Percentiles rank a stretch among this genome's conserved stretches.
Conservation (phyloP, 1,140 invertebrate species). For the Neodiprion lecontei region DNA sequence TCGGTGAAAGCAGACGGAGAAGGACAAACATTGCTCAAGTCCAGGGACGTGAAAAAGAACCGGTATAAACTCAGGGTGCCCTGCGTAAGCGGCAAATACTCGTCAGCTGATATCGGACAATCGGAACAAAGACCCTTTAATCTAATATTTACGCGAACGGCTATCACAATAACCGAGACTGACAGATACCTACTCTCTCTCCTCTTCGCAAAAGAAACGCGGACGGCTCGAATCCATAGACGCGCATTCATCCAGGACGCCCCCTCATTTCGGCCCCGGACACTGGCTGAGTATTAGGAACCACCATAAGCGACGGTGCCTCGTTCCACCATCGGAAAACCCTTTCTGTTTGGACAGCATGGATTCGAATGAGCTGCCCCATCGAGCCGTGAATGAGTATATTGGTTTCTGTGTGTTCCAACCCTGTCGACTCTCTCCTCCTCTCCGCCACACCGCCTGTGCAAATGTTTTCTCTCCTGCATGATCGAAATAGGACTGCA, state of each 20-base stretch:
- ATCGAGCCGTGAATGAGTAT: constrained; percentile 4
- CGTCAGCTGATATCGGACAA: not conserved
- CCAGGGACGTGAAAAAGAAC: not conserved
- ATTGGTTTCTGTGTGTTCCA: not conserved
- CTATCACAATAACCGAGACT: constrained; percentile 5
- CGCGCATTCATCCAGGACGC: not conserved
- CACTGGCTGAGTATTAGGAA: constrained; percentile 1
- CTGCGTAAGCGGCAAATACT: not conserved
- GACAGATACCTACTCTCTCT: not conserved
- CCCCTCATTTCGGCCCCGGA: not conserved
- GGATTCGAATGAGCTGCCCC: constrained; percentile 4
- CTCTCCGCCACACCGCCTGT: not conserved
- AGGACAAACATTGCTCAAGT: not conserved
- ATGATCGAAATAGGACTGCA: too few relatives aligned
- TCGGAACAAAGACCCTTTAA: constrained; percentile 3
- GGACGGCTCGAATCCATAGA: not conserved
- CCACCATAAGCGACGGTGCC: not conserved
- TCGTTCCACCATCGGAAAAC: not conserved
- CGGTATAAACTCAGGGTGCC: not conserved
- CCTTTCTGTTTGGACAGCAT: constrained; percentile 7
- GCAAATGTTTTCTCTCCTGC: not conserved
- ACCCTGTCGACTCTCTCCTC: not conserved
- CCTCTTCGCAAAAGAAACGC: not conserved
- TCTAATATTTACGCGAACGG: constrained; percentile 7
- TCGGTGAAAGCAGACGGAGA: not conserved